Percentiles rank a stretch among this genome's conserved stretches.
These are phyloP conservation scores for Drosophila birchii DNA, from an alignment of 2,888 invertebrate species.

Conservation along the genomic window DNA sequence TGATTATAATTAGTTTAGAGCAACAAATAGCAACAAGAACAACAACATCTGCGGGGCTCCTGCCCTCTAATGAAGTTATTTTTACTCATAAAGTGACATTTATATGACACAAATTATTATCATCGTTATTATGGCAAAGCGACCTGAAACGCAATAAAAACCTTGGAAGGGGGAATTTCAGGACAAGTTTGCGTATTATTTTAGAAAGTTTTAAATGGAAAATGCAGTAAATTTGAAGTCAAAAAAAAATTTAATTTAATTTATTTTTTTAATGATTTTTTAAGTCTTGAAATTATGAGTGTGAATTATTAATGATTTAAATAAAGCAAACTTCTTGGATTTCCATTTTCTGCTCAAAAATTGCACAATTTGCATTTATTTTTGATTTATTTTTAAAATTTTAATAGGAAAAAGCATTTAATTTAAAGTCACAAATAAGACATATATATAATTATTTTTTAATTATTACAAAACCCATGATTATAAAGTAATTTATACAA, in stretches of 20 bases:
- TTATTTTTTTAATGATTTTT: background rate
- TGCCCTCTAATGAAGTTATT: constrained; percentile 72
- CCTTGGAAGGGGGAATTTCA: background rate
- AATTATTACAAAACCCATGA: fast-evolving
- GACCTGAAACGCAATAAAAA: background rate
- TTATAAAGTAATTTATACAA: background rate
- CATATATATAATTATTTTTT: background rate
- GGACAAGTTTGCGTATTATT: background rate
- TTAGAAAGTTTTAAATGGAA: background rate
- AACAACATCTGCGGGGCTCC: constrained; percentile 14
- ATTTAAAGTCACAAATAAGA: background rate
- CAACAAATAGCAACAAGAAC: constrained; percentile 32
- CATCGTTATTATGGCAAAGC: constrained; percentile 28
- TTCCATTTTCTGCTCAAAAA: too few species aligned
- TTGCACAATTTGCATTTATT: too few species aligned
- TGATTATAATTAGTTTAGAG: constrained; percentile 81
- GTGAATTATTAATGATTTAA: background rate
- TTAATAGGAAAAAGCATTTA: background rate
- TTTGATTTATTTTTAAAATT: background rate
- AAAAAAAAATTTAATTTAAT: background rate
- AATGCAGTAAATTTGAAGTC: background rate
- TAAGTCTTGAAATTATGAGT: too few species aligned
- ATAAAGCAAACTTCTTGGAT: background rate
- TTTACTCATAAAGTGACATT: constrained; percentile 74
- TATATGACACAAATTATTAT: constrained; percentile 65